Evolutionary conservation across 2,113 vertebrate genomes (phyloP).

Genomic region (Agapornis roseicollis): DNA sequence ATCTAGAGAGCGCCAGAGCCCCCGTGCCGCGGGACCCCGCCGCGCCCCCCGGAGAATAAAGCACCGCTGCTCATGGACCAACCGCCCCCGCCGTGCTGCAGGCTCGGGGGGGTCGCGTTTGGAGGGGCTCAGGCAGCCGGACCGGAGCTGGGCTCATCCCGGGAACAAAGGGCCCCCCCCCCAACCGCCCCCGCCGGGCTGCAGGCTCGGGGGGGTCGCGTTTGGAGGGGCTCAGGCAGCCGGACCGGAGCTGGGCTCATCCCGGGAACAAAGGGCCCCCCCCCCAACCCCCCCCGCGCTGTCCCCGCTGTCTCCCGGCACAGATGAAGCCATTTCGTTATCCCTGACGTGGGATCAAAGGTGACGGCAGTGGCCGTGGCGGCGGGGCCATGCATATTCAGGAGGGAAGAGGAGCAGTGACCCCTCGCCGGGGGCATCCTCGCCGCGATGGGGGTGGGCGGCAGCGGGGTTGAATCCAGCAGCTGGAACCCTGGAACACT

Average conservation of each 20-base stretch:
- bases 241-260: neutral
- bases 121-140: neutral
- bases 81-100: neutral
- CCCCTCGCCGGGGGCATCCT: neutral
- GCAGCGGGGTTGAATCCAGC: neutral
- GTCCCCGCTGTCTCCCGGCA: neutral
- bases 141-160: neutral
- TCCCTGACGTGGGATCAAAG: constrained; percentile 28
- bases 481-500: neutral
- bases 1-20: neutral
- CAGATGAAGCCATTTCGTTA: neutral
- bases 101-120: no score
- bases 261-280: neutral
- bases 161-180: neutral
- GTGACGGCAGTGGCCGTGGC: neutral
- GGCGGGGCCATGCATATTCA: neutral
- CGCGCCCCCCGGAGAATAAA: neutral
- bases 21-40: neutral
- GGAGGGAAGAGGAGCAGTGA: constrained; percentile 7
- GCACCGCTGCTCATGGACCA: neutral
- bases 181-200: neutral
- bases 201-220: no score
- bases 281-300: accelerated
- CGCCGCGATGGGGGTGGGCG: accelerated
- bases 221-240: neutral